A percentile compares a stretch with the other conserved stretches of the same genome.
These are phyloP conservation scores for Platichthys flesus DNA, from an alignment of 2,113 vertebrate species.

Conservation along the genomic window DNA sequence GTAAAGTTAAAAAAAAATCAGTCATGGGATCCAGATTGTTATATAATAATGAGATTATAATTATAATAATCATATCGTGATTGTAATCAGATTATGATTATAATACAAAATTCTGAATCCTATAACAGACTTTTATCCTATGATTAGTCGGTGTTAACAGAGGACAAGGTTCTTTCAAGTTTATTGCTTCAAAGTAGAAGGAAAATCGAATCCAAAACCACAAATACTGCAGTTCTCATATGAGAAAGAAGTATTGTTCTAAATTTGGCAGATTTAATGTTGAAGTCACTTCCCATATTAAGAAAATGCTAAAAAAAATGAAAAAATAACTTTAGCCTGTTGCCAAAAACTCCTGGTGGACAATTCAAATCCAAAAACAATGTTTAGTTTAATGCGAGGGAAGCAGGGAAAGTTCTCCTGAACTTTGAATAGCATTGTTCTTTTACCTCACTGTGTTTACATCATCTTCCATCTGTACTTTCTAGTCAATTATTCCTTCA, in stretches of 20 bases:
- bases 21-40: too few relatives aligned
- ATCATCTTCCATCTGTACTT: background rate
- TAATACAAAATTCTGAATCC: too few relatives aligned
- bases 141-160: too few relatives aligned
- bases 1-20: background rate
- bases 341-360: background rate
- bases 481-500: too few relatives aligned
- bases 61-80: too few relatives aligned
- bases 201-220: too few relatives aligned
- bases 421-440: background rate
- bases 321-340: background rate
- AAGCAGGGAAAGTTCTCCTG: background rate
- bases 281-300: background rate
- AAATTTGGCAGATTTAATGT: background rate
- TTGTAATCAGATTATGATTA: too few relatives aligned
- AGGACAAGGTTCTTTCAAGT: too few relatives aligned
- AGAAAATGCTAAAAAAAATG: background rate
- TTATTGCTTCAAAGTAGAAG: too few relatives aligned
- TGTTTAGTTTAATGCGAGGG: background rate
- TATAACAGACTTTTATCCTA: too few relatives aligned
- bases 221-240: background rate
- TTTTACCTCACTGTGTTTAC: background rate
- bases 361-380: background rate
- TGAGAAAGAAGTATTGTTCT: too few relatives aligned
- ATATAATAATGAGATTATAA: too few relatives aligned